Percentiles rank a stretch among this genome's conserved stretches.
phyloP scores from a whole-genome alignment of 2,797 vertebrate genomes.

The Mormyrus hasselquistii region DNA sequence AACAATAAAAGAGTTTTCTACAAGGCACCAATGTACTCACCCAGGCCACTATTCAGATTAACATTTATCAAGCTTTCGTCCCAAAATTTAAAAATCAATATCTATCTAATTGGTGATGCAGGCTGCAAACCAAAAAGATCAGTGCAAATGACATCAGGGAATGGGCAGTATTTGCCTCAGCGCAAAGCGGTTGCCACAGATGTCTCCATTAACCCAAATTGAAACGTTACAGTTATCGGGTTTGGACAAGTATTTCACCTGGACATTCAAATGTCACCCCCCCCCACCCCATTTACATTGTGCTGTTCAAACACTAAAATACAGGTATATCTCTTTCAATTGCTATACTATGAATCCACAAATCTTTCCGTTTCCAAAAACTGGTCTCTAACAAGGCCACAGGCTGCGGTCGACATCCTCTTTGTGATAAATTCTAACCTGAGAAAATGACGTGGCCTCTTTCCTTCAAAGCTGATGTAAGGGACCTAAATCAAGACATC shows the following conservation, averaged over 20 bases:
- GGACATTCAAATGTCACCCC: neutral
- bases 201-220: neutral
- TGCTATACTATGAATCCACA: neutral
- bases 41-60: neutral
- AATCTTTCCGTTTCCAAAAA: neutral
- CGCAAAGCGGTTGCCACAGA: neutral
- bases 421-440: neutral
- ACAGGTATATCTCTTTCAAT: neutral
- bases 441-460: neutral
- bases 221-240: neutral
- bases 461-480: neutral
- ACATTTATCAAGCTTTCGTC: neutral
- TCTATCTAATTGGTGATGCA: neutral
- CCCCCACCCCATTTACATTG: neutral
- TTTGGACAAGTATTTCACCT: neutral
- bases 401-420: neutral
- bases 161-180: neutral
- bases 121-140: neutral
- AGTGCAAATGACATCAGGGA: neutral
- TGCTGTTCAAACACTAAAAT: neutral
- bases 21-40: neutral
- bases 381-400: neutral
- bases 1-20: neutral
- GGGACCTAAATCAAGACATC: neutral
- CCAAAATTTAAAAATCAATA: neutral